Evolutionary conservation across 2,113 vertebrate genomes (phyloP), one percentile per base, ranked within the genome.

Genomic region (Osmerus mordax): DNA sequence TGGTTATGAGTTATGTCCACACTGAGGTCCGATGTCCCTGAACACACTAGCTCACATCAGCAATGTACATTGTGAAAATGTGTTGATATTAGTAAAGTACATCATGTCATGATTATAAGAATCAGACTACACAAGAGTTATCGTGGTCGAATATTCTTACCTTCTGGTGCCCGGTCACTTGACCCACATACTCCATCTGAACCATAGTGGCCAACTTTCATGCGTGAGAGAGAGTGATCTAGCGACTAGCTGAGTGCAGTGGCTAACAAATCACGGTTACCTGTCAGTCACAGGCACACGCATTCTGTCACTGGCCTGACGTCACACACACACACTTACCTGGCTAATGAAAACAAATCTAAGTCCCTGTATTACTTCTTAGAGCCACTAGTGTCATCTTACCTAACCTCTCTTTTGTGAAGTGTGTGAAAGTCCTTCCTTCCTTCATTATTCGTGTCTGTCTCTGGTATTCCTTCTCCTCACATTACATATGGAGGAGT

Each of bases 241-340:
- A 29, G 15, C 12, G 1, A 29, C 29, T 32, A 29, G 28, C 28
- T 64, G 29, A 29, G 25, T 64, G 62, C 14, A 28, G 18, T 18
- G n/a, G 29, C 62, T 62, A 62, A 16, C 15, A 64, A 7, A 28
- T 15, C 28, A 64, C 7, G 15, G 5, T 64, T 18, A 64, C 62
- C 62, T 13, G 12, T 62, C 60, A 13, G 3, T 62, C 3, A 68
- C 53, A 54, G 36, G 71, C 54, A 76, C 53, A 64, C 15, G 65
- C 29, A 65, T 15, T 12, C 62, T 4, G 68, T 63, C 56, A 55
- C 58, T 51, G 67, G 65, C 47, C 51, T 9, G 16, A 53, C 55
- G 58, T 64, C 9, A 62, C 69, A 67, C 70, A 36, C 21, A 52
- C 62, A 51, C 79, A 76, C 61, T n/a, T 64, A 64, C 28, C 62